These are phyloP conservation scores for Phymatocera aterrima DNA, from an alignment of 2,888 invertebrate species.

Conservation along the genomic window DNA sequence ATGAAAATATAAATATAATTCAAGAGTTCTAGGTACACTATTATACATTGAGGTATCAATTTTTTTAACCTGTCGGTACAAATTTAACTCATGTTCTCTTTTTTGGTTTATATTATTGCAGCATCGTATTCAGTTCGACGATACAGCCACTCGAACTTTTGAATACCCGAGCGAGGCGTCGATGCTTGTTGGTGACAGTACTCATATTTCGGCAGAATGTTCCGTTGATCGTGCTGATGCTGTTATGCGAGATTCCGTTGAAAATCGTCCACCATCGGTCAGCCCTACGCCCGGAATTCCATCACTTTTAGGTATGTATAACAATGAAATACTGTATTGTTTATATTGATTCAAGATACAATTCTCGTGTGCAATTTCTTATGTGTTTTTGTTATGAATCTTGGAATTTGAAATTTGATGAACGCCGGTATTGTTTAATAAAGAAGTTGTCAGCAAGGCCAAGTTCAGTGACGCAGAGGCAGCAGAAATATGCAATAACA, in stretches of 20 bases:
- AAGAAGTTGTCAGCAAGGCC: neutral
- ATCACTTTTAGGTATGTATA: constrained; percentile 36
- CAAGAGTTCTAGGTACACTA: neutral
- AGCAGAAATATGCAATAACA: constrained; percentile 18
- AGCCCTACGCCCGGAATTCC: constrained; percentile 52
- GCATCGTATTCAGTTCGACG: constrained; percentile 94
- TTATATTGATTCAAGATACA: neutral
- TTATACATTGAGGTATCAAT: neutral
- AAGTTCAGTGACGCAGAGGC: neutral
- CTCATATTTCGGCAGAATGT: constrained; percentile 67
- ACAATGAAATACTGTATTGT: neutral
- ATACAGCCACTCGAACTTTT: constrained; percentile 90
- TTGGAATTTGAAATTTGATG: constrained; percentile 27
- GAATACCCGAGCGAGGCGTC: constrained; percentile 96
- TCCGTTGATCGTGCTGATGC: constrained; percentile 64
- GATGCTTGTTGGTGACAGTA: constrained; percentile 80
- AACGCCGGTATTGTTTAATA: neutral
- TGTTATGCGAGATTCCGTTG: constrained; percentile 60
- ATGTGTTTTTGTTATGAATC: constrained; percentile 13
- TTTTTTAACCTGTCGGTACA: neutral
- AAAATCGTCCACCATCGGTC: constrained; percentile 62
- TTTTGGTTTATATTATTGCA: constrained; percentile 75
- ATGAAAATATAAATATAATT: neutral
- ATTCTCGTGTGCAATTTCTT: neutral
- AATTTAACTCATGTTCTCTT: neutral